Base-by-base conservation (phyloP, 2,797 vertebrate genomes). In the Chloroceryle amazona region DNA sequence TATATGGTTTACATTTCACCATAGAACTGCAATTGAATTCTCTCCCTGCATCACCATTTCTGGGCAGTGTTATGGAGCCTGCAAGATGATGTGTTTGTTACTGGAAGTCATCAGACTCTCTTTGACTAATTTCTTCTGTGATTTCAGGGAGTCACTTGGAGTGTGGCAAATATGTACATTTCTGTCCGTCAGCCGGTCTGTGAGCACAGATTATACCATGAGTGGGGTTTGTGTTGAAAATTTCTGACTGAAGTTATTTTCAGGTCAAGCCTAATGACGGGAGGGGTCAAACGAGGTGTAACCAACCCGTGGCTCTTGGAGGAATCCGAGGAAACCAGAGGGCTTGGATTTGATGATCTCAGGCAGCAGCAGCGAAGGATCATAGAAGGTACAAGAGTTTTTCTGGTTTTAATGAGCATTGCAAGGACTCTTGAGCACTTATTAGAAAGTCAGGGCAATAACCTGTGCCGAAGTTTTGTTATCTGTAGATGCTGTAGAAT, bases 271-370 rank as follows among this genome's bases (percentile, higher is more conserved):
- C 93, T 99, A 86, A 99, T 99, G 98, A 94, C 97, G 0, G 98
- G 98, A 91, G 98, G 97, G 70, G 66, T 87, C 19, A 98, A 97
- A 75, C 97, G 95, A 92, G 97, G 83, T 9, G 18, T 95, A 3
- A 96, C 91, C 79, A 99, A 99, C 97, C 99, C 99, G 1, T 99
- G 99, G 99, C 98, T 99, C 93, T 70, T 99, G 63, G 99, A 99
- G 13, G 99, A 99, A 94, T 84, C 99, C 0, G 99, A 99, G 83
- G 99, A 99, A 97, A 99, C 99, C 72, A 97, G 96, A 94, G 99
- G 99, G 29, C 98, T 99, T 35, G 98, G 96, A 75, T 99, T 99
- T 86, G 98, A 98, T 9, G 99, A 99, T 79, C 99, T 99, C 95
- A 99, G 98, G 95, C 98, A 99, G 85, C 99, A 99, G 95, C 99